Evolutionary conservation across 2,888 invertebrate genomes (phyloP).

Genomic region (Ommatoiulus sabulosus): DNA sequence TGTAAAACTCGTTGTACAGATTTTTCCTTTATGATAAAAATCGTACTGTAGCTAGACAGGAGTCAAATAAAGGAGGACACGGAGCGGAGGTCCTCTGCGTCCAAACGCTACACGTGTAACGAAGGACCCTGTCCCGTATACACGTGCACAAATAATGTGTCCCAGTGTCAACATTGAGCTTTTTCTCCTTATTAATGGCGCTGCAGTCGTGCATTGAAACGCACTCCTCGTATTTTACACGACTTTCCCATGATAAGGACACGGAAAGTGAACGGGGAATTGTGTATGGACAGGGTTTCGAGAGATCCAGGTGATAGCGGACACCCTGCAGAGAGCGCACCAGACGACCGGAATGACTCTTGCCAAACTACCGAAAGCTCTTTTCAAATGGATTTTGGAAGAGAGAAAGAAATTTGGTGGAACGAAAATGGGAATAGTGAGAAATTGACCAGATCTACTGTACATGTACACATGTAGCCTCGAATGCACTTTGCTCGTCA

Average conservation of each 20-base stretch:
- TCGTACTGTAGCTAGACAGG: constrained; percentile 21
- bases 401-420: too few relatives aligned
- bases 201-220: constrained; percentile 7
- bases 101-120: constrained; percentile 6
- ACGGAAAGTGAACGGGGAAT: background rate
- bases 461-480: background rate
- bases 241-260: constrained; percentile 34
- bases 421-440: background rate
- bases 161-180: constrained; percentile 26
- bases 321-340: background rate
- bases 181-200: constrained; percentile 25
- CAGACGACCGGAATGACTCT: background rate
- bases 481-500: too few relatives aligned
- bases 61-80: constrained; percentile 4
- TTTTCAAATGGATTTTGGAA: too few relatives aligned
- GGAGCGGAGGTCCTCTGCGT: constrained; percentile 1
- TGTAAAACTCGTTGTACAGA: background rate
- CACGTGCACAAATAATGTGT: constrained; percentile 34
- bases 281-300: background rate
- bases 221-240: constrained; percentile 27
- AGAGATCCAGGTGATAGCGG: constrained; percentile 34
- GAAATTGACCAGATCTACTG: too few relatives aligned
- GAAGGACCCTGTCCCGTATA: background rate
- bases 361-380: background rate
- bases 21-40: constrained; percentile 19